phyloP scores from a whole-genome alignment of 1,140 invertebrate genomes.

The Plectrocnemia conspersa region DNA sequence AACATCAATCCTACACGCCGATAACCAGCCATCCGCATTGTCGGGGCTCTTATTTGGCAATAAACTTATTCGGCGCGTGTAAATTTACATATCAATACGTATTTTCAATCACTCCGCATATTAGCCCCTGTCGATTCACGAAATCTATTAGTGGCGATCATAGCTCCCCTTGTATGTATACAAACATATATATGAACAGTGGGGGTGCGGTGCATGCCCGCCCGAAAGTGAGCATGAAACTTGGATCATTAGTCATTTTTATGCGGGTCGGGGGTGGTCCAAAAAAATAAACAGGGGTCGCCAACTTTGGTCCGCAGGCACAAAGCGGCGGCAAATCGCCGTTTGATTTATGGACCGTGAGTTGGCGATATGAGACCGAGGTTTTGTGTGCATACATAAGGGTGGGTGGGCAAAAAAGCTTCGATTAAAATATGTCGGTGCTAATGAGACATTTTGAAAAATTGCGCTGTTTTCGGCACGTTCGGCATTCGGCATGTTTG shows the following conservation, averaged over 20 bases:
- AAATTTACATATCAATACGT: no score
- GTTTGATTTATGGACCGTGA: conserved; percentile 29
- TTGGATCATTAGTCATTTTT: conserved; percentile 34
- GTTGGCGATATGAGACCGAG: conserved; percentile 17
- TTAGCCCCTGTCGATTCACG: not conserved
- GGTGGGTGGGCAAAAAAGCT: no score
- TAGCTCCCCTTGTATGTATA: not conserved
- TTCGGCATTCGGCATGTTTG: not conserved
- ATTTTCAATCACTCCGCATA: no score
- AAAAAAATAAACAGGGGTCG: conserved; percentile 18
- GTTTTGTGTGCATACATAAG: no score
- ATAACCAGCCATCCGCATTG: no score
- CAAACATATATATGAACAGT: conserved; percentile 1
- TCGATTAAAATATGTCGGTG: conserved; percentile 23
- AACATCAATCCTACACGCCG: no score
- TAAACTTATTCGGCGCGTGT: no score
- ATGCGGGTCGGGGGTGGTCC: conserved; percentile 10
- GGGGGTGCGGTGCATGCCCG: not conserved
- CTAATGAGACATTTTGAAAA: conserved; percentile 31
- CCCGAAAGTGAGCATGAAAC: conserved; percentile 16
- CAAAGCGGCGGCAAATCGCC: conserved; percentile 19
- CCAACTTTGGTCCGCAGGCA: conserved; percentile 14
- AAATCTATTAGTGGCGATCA: not conserved
- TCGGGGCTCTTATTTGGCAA: no score
- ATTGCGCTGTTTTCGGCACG: conserved; percentile 19